Evolutionary conservation across 1,140 invertebrate species (phyloP), one percentile per base, ranked within the genome.

Genomic region (Lepidurus couesii): DNA sequence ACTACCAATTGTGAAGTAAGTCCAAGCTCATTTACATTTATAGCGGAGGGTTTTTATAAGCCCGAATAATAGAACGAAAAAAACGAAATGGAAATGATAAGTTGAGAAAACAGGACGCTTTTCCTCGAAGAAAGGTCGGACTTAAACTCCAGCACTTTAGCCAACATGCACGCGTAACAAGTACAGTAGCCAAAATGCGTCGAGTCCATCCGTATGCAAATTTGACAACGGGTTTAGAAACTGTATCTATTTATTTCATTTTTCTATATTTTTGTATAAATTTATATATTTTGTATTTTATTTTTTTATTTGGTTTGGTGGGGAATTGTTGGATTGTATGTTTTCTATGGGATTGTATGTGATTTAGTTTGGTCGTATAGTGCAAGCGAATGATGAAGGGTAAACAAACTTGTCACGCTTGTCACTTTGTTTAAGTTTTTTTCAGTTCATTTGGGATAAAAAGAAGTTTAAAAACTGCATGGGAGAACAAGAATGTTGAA

Each of bases 1-100:
- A 91, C 93, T 82, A 94, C 94, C 65, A 91, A 91, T 84, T 97
- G 95, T 85, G 93, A 96, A 88, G 95, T 96, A 90, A 92, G 92
- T 82, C 44, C 89, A 42, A 73, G 75, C 42, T 75, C 42, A 42
- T 75, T 75, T 75, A 4, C 53, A 65, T 65, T 65, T 13, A 21
- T 21, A n/a, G 53, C 21, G 16, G 53, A 65, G 0, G 53, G 53
- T 65, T 65, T 26, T 65, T 65, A 65, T 16, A 1, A 65, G 53
- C 21, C n/a, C 0, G 21, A 16, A 21, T 21, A 65, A 65, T n/a
- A 65, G 4, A 65, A 65, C 4, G 47, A 21, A 65, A 13, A 65
- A 21, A 9, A 65, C n/a, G 53, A 5, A 65, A 65, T n/a, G 53
- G 16, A 65, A 21, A 65, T 13, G 53, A 65, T 21, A 65, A 7